Conservation (phyloP, 2,888 invertebrate species). For the Lasioglossum malachurum region DNA sequence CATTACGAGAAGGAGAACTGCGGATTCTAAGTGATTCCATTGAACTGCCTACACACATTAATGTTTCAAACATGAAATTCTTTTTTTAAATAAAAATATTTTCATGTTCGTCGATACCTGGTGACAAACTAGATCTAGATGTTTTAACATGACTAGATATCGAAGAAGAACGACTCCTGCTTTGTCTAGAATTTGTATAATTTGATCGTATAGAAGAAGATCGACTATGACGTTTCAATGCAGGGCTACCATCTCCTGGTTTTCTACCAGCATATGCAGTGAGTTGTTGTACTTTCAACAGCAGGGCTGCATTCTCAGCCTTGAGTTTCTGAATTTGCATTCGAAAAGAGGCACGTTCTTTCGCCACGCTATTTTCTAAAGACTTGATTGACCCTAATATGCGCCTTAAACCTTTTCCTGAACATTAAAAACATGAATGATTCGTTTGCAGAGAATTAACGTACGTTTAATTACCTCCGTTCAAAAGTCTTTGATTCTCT, state of each 20-base stretch:
- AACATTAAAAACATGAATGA: conserved; percentile 19
- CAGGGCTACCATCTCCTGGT: conserved; percentile 67
- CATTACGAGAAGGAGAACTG: conserved; percentile 65
- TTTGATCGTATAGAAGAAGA: conserved; percentile 62
- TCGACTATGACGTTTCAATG: conserved; percentile 59
- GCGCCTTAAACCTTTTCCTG: conserved; percentile 72
- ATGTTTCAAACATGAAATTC: background rate
- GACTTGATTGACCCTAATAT: conserved; percentile 83
- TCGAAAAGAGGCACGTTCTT: conserved; percentile 84
- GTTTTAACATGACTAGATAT: conserved; percentile 68
- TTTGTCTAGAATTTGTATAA: conserved; percentile 57
- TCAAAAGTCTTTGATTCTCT: conserved; percentile 74
- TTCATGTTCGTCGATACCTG: conserved; percentile 59
- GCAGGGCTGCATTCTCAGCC: conserved; percentile 82
- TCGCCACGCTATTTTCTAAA: conserved; percentile 84
- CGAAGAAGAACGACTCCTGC: conserved; percentile 76
- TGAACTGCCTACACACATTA: conserved; percentile 65
- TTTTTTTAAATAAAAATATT: background rate
- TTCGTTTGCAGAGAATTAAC: background rate
- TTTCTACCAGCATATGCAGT: conserved; percentile 60
- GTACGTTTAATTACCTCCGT: conserved; percentile 57
- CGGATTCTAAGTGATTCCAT: conserved; percentile 69
- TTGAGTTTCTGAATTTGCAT: conserved; percentile 84
- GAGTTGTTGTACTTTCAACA: conserved; percentile 77
- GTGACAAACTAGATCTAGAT: conserved; percentile 65